phyloP scores from a whole-genome alignment of 2,113 vertebrate species.

The Perca fluviatilis region DNA sequence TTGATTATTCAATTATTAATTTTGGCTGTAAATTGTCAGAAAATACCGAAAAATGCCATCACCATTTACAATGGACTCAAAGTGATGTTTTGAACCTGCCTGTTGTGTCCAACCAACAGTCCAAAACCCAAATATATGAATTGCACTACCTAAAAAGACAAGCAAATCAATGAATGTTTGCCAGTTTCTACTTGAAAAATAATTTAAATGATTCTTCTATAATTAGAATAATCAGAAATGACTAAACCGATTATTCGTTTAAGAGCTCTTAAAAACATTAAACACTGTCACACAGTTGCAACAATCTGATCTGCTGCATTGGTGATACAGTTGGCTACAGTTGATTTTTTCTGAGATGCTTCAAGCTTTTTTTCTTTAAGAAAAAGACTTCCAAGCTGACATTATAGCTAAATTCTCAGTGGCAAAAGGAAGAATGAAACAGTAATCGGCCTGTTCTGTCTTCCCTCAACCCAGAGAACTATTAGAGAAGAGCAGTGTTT shows the following conservation, averaged over 20 bases:
- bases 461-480: background rate
- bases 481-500: slow-evolving; percentile 44
- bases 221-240: background rate
- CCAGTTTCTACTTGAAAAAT: background rate
- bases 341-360: background rate
- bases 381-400: slow-evolving; percentile 12
- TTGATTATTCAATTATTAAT: background rate
- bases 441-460: background rate
- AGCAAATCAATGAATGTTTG: background rate
- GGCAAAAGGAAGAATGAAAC: slow-evolving; percentile 24
- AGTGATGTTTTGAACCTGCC: background rate
- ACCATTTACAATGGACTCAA: background rate
- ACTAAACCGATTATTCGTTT: background rate
- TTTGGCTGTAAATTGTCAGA: background rate
- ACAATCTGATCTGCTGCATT: background rate
- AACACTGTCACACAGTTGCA: background rate
- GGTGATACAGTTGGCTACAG: background rate
- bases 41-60: background rate
- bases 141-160: background rate
- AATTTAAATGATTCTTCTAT: background rate
- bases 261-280: background rate
- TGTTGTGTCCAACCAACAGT: background rate
- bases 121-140: background rate
- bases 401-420: background rate
- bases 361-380: background rate